Base-by-base conservation (phyloP, 2,797 vertebrate genomes). In the Crypturellus tataupa region DNA sequence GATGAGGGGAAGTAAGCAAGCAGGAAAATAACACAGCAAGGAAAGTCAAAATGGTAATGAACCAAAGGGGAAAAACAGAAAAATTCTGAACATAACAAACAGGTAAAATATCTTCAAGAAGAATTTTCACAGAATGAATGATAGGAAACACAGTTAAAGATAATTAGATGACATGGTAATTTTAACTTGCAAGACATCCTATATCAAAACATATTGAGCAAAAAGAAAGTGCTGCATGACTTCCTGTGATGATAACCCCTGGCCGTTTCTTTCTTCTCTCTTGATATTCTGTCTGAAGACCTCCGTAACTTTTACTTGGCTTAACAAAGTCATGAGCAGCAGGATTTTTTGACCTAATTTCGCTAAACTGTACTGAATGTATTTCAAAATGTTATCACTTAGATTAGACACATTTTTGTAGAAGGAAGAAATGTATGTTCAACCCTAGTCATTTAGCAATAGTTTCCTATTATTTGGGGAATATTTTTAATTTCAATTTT, bases 221-320 rank as follows among this genome's bases (percentile, higher is more conserved):
- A 76, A 67, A 24, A 44, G 11, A 5, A 24, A 9, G 9, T 23
- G 3, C 0, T 40, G 0, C 29, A 2, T 67, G 49, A 33, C n/a
- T 83, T 78, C 25, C 17, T 75, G 10, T 29, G 21, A 12, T 35
- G 80, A 46, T 9, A 69, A 63, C 31, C 27, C 5, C 1, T 39
- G 12, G 8, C 3, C 8, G 53, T 60, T 87, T 85, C 33, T 83
- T 3, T 9, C 31, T 60, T 62, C 10, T 90, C 18, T 71, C 33
- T 68, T 64, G 40, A 64, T 86, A 58, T 25, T 85, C 65, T 83
- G 24, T 59, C 13, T 79, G 15, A 42, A 76, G 7, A 62, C 0
- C 1, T 6, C 25, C 79, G 31, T 76, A 78, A 80, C 8, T 53
- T 12, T 55, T 49, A 25, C 12, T 37, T 84, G 40, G 15, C 10